Evolutionary conservation across 2,888 invertebrate species (phyloP).

Genomic region (Erebia ligea): DNA sequence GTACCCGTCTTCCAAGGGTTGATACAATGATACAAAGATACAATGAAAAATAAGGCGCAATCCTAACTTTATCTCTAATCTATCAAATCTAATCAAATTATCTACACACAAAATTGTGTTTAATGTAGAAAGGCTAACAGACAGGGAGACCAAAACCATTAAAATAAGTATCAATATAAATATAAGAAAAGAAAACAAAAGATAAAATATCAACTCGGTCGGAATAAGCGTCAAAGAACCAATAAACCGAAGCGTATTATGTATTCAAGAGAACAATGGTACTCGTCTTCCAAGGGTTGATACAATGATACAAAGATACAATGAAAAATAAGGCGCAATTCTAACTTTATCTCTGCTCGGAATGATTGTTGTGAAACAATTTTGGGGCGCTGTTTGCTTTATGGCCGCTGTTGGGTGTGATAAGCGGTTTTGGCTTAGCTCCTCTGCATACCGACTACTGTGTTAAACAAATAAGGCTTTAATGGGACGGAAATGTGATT

Average conservation of each 20-base stretch:
- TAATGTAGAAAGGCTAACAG: no score
- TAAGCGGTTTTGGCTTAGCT: conserved; percentile 27
- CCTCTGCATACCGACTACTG: conserved; percentile 9
- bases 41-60: conserved; percentile 25
- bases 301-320: conserved; percentile 25
- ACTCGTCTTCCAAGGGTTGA: conserved; percentile 13
- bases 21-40: conserved; percentile 26
- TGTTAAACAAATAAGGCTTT: conserved; percentile 14
- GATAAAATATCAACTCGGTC: background rate
- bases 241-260: conserved; percentile 4
- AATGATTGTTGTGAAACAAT: conserved; percentile 27
- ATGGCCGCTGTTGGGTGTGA: conserved; percentile 23
- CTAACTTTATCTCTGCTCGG: conserved; percentile 17
- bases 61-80: conserved; percentile 21
- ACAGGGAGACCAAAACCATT: no score
- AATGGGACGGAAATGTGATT: conserved; percentile 5
- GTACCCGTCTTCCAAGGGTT: conserved; percentile 9
- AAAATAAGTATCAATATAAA: no score
- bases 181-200: no score
- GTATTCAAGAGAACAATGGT: conserved; percentile 16
- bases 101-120: no score
- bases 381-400: conserved; percentile 24
- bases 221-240: conserved; percentile 12
- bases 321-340: conserved; percentile 25
- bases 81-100: no score